phyloP scores from a whole-genome alignment of 2,113 vertebrate genomes.

The Gymnobelideus leadbeateri region DNA sequence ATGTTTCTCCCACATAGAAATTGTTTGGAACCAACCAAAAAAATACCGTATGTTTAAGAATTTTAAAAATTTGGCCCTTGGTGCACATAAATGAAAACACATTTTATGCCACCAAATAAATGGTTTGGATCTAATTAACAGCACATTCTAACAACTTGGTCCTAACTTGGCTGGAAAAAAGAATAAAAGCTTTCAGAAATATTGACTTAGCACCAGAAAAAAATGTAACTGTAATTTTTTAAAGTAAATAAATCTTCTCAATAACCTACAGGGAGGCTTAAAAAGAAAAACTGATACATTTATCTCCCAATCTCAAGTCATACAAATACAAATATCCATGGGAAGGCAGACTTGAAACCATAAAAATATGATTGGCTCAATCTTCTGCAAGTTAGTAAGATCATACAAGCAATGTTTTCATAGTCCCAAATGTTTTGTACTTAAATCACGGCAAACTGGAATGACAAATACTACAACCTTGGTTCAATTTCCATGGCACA shows the following conservation, averaged over 20 bases:
- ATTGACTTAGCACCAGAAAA: constrained; percentile 33
- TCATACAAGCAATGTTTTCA: constrained; percentile 23
- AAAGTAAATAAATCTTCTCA: constrained; percentile 49
- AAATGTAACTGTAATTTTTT: constrained; percentile 14
- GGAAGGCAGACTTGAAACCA: neutral
- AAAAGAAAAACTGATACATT: neutral
- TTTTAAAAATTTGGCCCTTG: neutral
- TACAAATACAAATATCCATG: neutral
- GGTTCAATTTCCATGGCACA: constrained; percentile 27
- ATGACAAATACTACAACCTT: neutral
- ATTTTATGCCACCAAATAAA: constrained; percentile 40
- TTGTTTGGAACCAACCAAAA: neutral
- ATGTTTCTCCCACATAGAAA: neutral
- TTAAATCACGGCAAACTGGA: neutral
- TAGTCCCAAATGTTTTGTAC: neutral
- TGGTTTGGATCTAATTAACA: neutral
- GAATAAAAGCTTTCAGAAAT: constrained; percentile 37
- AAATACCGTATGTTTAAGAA: neutral
- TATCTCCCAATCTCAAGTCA: constrained; percentile 18
- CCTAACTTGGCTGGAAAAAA: constrained; percentile 41
- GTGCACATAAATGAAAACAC: constrained; percentile 12
- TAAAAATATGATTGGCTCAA: constrained; percentile 34
- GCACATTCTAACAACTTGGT: constrained; percentile 16
- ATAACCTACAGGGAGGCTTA: neutral
- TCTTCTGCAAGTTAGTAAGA: constrained; percentile 10